These are phyloP conservation scores for Elegia similella DNA, from an alignment of 2,888 invertebrate genomes.

Conservation along the genomic window DNA sequence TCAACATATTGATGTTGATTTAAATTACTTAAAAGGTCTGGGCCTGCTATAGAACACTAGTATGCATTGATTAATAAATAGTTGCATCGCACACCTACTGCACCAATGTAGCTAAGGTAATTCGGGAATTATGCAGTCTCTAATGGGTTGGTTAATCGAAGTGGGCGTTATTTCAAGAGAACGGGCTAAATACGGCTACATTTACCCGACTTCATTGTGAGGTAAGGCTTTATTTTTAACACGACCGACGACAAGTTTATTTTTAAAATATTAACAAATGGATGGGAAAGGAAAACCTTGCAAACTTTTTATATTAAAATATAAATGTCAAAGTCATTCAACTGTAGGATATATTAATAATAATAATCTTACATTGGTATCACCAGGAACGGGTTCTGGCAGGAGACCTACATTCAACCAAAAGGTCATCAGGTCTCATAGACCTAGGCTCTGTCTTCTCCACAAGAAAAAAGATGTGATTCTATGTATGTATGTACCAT, in stretches of 20 bases:
- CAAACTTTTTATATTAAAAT: background rate
- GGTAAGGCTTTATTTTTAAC: background rate
- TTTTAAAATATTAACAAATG: background rate
- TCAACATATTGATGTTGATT: no score
- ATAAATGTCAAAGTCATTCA: background rate
- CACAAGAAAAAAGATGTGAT: no score
- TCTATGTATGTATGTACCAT: no score
- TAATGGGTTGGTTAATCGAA: conserved; percentile 12
- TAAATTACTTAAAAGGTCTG: background rate
- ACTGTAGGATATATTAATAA: no score
- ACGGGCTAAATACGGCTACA: conserved; percentile 7
- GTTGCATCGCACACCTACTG: background rate
- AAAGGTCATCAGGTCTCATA: no score
- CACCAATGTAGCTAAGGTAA: conserved; percentile 5
- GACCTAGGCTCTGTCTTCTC: no score
- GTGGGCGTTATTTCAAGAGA: conserved; percentile 12
- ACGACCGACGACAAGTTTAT: background rate
- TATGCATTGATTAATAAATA: conserved; percentile 3
- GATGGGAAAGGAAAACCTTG: background rate
- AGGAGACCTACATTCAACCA: no score
- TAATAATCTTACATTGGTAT: no score
- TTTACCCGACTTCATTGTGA: conserved; percentile 2
- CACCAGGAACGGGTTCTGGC: no score
- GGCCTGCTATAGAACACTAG: background rate
- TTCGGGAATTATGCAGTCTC: conserved; percentile 9